Evolutionary conservation across 2,797 vertebrate genomes (phyloP).

Genomic region (Streptopelia turtur): DNA sequence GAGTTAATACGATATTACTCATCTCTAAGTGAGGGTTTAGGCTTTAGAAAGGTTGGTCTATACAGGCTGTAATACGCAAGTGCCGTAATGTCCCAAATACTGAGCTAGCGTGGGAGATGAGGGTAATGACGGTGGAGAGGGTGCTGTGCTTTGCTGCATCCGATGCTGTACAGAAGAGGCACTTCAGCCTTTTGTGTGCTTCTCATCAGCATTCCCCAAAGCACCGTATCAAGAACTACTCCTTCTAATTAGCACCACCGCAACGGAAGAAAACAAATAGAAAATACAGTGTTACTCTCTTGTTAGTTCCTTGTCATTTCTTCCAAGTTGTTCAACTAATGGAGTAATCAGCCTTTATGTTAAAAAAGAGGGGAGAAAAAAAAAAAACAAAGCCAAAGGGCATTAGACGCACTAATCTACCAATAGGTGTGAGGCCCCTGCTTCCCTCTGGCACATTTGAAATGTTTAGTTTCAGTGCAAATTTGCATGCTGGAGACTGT

Average conservation of each 20-base stretch:
- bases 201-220: slow-evolving; percentile 64
- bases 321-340: slow-evolving; percentile 53
- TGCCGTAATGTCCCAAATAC: background rate
- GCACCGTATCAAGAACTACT: slow-evolving; percentile 39
- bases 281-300: slow-evolving; percentile 61
- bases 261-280: slow-evolving; percentile 56
- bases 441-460: background rate
- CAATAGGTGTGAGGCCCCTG: slow-evolving; percentile 30
- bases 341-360: slow-evolving; percentile 26
- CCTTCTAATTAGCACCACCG: slow-evolving; percentile 54
- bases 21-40: background rate
- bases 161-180: background rate
- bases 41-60: background rate
- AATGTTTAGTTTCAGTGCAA: background rate
- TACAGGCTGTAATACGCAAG: background rate
- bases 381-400: slow-evolving; percentile 9
- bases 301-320: slow-evolving; percentile 63
- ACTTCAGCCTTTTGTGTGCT: slow-evolving; percentile 55
- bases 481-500: slow-evolving; percentile 23
- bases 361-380: background rate
- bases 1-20: background rate
- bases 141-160: background rate
- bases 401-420: background rate
- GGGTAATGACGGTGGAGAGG: background rate
- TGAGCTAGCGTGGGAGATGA: background rate